phyloP scores from a whole-genome alignment of 2,888 invertebrate genomes.

The Lepidochitona cinerea region DNA sequence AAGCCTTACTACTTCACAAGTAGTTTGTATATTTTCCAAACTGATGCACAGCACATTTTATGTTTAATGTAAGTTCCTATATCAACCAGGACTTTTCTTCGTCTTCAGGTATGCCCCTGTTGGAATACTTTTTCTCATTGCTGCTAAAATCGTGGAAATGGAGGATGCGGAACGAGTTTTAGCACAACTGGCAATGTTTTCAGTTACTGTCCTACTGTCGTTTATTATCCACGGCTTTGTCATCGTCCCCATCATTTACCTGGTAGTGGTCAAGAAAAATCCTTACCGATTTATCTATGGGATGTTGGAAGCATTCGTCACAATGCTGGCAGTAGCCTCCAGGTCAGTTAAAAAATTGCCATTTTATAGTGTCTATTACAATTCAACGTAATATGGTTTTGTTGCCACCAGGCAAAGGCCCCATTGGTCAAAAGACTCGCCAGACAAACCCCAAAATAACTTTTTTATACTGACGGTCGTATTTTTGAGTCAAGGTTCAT shows the following conservation, averaged over 20 bases:
- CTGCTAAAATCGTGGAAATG: conserved; percentile 92
- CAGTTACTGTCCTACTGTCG: conserved; percentile 87
- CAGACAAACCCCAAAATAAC: no score
- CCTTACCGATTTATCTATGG: conserved; percentile 56
- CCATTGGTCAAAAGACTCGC: no score
- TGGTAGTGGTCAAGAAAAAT: conserved; percentile 70
- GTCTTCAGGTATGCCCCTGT: conserved; percentile 67
- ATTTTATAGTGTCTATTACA: no score
- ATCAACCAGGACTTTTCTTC: no score
- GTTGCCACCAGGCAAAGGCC: no score
- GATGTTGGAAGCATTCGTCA: conserved; percentile 77
- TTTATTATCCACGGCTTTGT: conserved; percentile 93
- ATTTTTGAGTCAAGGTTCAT: no score
- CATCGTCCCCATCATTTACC: conserved; percentile 88
- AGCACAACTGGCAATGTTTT: conserved; percentile 89
- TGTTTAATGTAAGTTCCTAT: no score
- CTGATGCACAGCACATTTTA: no score
- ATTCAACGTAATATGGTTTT: no score
- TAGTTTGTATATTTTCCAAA: no score
- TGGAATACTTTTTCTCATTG: conserved; percentile 74
- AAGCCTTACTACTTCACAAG: no score
- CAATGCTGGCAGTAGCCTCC: conserved; percentile 67
- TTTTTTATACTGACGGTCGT: no score
- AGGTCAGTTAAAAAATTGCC: conserved; percentile 60
- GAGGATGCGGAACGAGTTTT: conserved; percentile 85